Conservation (phyloP, 2,797 vertebrate genomes). For the Balearica regulorum region DNA sequence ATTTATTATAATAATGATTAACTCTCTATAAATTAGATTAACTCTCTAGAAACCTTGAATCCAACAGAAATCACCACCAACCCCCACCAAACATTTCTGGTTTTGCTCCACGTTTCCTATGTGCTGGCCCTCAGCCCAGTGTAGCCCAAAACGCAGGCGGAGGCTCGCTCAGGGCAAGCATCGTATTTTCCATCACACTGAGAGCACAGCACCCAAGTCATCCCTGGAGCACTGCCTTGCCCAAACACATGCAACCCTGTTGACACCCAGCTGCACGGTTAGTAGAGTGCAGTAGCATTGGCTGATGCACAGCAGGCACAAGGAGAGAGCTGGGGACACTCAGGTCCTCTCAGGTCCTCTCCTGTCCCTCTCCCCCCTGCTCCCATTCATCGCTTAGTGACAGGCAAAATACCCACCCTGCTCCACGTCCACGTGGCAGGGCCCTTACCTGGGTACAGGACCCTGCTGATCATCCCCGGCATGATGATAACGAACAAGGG, state of each 20-base stretch:
- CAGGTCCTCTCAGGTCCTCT: background rate
- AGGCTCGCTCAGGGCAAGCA: background rate
- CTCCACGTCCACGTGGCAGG: accelerated
- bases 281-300: accelerated
- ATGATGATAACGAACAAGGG: constrained; percentile 89
- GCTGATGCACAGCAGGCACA: background rate
- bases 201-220: background rate
- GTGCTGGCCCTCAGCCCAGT: background rate
- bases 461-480: constrained; percentile 94
- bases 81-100: background rate
- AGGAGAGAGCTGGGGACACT: background rate
- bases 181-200: accelerated
- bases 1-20: too few relatives aligned
- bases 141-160: background rate
- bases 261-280: accelerated
- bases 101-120: accelerated
- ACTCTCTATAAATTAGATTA: background rate
- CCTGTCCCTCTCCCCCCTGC: background rate
- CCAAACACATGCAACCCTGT: background rate
- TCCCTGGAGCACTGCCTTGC: background rate
- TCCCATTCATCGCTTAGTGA: background rate
- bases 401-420: background rate
- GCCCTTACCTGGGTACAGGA: constrained; percentile 87
- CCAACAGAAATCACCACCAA: background rate
- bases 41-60: background rate